Base-by-base conservation (phyloP, 2,797 vertebrate genomes). In the Philypnodon macrostomus region DNA sequence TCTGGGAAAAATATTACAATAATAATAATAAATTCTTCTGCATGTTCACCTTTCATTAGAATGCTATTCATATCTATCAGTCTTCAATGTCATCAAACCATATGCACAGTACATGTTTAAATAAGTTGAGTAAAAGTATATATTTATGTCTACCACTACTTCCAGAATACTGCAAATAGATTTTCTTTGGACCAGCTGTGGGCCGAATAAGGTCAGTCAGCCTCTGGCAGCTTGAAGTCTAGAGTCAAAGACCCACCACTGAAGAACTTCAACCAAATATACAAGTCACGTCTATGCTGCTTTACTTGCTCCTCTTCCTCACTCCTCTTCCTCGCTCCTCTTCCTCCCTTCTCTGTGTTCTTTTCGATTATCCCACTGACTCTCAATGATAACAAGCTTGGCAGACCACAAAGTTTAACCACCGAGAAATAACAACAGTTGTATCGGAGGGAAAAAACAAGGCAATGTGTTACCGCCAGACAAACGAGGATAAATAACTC, bases 401-500 rank as follows among this genome's bases (percentile, higher is more conserved):
- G 52, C 70, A 53, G 70, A 75, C 74, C 65, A 57, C 58, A 63
- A 74, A 64, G 67, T 76, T 71, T 73, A 77, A 68, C 75, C 66
- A 44, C 48, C 11, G 40, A 53, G 48, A 73, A 81, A 73, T 48
- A 76, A 75, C 67, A 80, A 66, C 40, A 56, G 67, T 53, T 65
- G 58, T 59, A 59, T 70, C 47, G 34, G 38, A 50, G 60, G 44
- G 17, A 44, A 63, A n/a, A 68, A 65, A 63, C 62, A 48, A 64
- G 54, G 39, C 19, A 16, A n/a, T 40, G 21, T 53, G 60, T 36
- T 53, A 48, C 69, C 49, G 54, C 58, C 54, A 57, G 56, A 67
- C n/a, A 52, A 51, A 68, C 47, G 15, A 19, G 37, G 53, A 67
- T 70, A 55, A 75, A 73, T 72, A 67, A 67, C 47, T 72, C 63